A percentile compares a stretch with the other conserved stretches of the same genome.
Evolutionary conservation across 1,140 invertebrate species (phyloP).

Genomic region (Drosophila kikkawai): DNA sequence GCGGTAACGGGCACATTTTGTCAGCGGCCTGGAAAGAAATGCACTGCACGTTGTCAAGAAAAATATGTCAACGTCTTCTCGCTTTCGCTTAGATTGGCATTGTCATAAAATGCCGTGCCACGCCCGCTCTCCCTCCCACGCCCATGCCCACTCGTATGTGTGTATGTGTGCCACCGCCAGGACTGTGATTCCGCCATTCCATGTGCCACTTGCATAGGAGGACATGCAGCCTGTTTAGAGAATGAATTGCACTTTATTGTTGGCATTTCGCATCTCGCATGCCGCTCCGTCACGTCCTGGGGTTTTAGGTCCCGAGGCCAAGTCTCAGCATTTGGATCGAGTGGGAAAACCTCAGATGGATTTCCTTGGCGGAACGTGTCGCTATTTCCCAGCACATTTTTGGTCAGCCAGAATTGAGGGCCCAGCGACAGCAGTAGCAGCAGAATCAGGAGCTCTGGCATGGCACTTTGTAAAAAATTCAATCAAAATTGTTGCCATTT

Average conservation of each 20-base stretch:
- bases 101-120: constrained; percentile 73
- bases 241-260: constrained; percentile 82
- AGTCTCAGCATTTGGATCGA: constrained; percentile 21
- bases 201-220: constrained; percentile 32
- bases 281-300: constrained; percentile 54
- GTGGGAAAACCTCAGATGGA: constrained; percentile 65
- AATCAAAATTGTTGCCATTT: constrained; percentile 83
- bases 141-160: constrained; percentile 9
- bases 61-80: constrained; percentile 78
- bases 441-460: constrained; percentile 13
- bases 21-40: constrained; percentile 65
- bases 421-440: background rate
- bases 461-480: constrained; percentile 67
- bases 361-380: constrained; percentile 65
- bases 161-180: constrained; percentile 8
- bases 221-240: constrained; percentile 66
- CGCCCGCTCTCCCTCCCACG: constrained; percentile 14
- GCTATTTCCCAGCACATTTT: constrained; percentile 51
- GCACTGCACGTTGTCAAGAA: constrained; percentile 64
- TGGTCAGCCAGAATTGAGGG: constrained; percentile 38
- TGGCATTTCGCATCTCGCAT: constrained; percentile 74
- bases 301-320: constrained; percentile 51
- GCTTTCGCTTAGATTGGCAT: constrained; percentile 76
- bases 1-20: constrained; percentile 78
- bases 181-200: constrained; percentile 61